These are phyloP conservation scores for Xenops minutus DNA, from an alignment of 2,797 vertebrate species.

Conservation along the genomic window DNA sequence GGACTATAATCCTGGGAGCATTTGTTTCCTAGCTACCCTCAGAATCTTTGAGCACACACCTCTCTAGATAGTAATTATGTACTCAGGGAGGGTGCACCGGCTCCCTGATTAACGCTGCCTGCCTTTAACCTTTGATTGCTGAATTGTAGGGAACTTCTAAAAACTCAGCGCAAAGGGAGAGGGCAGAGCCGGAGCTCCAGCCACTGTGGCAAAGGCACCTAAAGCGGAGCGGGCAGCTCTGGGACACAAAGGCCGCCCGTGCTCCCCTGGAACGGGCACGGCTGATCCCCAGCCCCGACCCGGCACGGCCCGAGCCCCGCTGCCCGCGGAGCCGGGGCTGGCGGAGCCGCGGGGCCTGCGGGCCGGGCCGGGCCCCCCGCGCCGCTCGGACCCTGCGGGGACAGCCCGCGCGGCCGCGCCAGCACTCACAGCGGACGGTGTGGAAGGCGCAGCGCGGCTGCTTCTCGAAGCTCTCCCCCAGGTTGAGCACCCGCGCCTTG, in stretches of 20 bases:
- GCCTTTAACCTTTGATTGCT: slow-evolving; percentile 32
- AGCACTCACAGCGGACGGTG: slow-evolving; percentile 92
- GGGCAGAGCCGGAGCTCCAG: background rate
- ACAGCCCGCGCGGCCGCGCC: background rate
- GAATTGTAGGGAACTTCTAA: background rate
- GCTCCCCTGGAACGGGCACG: too few species aligned
- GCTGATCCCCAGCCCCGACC: too few species aligned
- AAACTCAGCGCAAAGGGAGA: background rate
- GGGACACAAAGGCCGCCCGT: background rate
- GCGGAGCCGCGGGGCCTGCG: too few species aligned
- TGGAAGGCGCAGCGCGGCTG: slow-evolving; percentile 92
- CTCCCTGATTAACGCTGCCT: slow-evolving; percentile 21
- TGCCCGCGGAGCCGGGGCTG: too few species aligned
- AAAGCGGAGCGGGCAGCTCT: background rate
- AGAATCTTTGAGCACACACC: slow-evolving; percentile 28
- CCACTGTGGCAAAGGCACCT: background rate
- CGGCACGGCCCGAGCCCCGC: too few species aligned
- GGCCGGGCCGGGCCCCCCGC: background rate
- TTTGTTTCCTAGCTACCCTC: slow-evolving; percentile 57
- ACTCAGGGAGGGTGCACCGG: slow-evolving; percentile 20
- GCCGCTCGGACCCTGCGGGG: too few species aligned
- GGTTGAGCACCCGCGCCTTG: slow-evolving; percentile 88
- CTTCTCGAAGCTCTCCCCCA: slow-evolving; percentile 94
- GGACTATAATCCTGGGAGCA: slow-evolving; percentile 33
- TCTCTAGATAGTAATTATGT: slow-evolving; percentile 56